Base-by-base conservation (phyloP, 2,113 vertebrate species). In the Syngnathus scovelli region DNA sequence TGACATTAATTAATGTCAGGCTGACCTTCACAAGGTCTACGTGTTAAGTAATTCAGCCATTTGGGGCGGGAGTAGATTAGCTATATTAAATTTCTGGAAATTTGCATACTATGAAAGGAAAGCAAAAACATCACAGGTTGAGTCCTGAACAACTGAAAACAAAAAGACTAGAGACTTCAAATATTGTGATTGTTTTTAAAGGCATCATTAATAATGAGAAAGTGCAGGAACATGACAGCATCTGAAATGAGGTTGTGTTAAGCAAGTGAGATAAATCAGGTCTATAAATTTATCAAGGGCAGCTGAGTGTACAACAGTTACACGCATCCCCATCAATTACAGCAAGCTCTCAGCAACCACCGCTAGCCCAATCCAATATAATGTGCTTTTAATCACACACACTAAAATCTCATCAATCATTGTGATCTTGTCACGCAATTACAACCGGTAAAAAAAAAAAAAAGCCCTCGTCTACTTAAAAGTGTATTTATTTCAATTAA, bases 11-110 rank as follows among this genome's bases (percentile, higher is more conserved):
- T 79, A 77, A 82, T 74, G 64, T 58, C 63, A 39, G 61, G 54
- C n/a, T 85, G 79, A 86, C 82, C 80, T 88, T 87, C 78, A 84
- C 56, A 81, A 67, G 70, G 76, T 81, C 72, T 77, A 73, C 71
- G 52, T 58, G 38, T 71, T 71, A 63, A n/a, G 18, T 61, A 8
- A 9, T 33, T 12, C 15, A 41, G 15, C 27, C 21, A 61, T 54
- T n/a, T 41, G 44, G n/a, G 63, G 51, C 15, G 16, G 5, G 37
- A 36, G 37, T 3, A 11, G 49, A 46, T 7, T 27, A 36, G 55
- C 12, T 13, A 27, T 69, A 1, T 19, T 27, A 10, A 6, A 19
- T 68, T 55, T 59, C 5, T 38, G 4, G 27, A 76, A 67, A 59
- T 68, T 37, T 51, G 46, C 63, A 55, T 55, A 8, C 39, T 15